A percentile compares a stretch with the other conserved stretches of the same genome.
Conservation (phyloP, 2,113 vertebrate species). For the Dipodomys stephensi region DNA sequence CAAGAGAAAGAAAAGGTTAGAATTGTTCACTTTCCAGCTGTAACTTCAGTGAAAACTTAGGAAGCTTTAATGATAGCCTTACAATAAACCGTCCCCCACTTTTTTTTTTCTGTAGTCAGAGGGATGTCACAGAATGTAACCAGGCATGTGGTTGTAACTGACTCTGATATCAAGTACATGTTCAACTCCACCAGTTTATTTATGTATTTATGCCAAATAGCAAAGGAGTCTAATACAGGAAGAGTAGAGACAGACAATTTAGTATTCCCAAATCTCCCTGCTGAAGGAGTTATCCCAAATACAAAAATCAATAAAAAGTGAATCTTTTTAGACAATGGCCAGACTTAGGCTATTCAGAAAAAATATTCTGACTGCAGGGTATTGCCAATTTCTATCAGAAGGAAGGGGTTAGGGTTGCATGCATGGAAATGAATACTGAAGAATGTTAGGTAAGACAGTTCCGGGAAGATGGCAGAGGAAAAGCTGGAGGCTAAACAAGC, state of each 20-base stretch:
- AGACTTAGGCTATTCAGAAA: background rate
- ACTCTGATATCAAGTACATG: background rate
- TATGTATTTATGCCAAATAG: background rate
- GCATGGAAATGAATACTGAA: background rate
- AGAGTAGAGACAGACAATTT: background rate
- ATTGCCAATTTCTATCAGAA: background rate
- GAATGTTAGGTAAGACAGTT: background rate
- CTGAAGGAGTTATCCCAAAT: background rate
- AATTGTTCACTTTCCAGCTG: background rate
- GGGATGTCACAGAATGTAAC: background rate
- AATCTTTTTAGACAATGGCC: background rate
- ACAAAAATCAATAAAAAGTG: background rate
- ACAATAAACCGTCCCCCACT: background rate
- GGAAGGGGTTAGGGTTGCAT: background rate
- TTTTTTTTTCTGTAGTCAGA: background rate
- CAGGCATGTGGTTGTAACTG: background rate
- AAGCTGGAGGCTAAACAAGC: too few species aligned
- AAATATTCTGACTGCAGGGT: background rate
- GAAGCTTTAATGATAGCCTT: background rate
- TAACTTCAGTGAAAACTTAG: slow-evolving; percentile 44
- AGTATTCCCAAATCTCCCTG: background rate
- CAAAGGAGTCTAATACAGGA: background rate
- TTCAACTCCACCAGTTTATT: background rate
- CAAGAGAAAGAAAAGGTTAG: background rate
- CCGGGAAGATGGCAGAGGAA: too few species aligned